These are phyloP conservation scores for Mohoua ochrocephala DNA, from an alignment of 2,113 vertebrate genomes.

Conservation along the genomic window DNA sequence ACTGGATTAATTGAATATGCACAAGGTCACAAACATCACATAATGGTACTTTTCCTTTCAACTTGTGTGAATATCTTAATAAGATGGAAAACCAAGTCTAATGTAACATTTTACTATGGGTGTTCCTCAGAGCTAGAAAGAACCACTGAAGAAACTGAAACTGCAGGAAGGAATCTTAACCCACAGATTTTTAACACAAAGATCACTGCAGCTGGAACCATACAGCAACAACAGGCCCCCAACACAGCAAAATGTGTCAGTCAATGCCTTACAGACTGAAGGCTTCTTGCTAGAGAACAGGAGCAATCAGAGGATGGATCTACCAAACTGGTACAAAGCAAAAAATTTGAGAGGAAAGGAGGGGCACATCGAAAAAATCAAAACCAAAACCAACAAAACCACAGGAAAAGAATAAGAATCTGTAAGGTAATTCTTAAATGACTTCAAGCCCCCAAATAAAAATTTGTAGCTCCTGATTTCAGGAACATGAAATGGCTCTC, in stretches of 20 bases:
- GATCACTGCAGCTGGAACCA: background rate
- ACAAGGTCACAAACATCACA: background rate
- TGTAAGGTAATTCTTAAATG: background rate
- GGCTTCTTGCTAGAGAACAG: background rate
- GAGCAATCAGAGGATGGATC: background rate
- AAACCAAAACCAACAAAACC: background rate
- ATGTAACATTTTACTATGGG: background rate
- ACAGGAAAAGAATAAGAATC: background rate
- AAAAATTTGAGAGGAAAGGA: background rate
- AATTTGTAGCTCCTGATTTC: background rate
- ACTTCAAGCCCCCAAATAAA: background rate
- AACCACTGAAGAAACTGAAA: background rate
- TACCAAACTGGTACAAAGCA: background rate
- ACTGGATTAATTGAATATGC: background rate
- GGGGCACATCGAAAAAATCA: background rate
- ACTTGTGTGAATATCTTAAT: background rate
- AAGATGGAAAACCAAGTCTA: background rate
- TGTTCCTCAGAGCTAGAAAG: background rate
- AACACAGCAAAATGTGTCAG: background rate
- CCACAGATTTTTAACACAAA: background rate
- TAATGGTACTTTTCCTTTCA: background rate
- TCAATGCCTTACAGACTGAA: background rate
- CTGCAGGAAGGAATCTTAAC: background rate
- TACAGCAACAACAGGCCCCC: background rate
- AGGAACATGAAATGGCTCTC: background rate